These are phyloP conservation scores for Drosophila equinoxialis DNA, from an alignment of 1,140 invertebrate genomes.

Conservation along the genomic window DNA sequence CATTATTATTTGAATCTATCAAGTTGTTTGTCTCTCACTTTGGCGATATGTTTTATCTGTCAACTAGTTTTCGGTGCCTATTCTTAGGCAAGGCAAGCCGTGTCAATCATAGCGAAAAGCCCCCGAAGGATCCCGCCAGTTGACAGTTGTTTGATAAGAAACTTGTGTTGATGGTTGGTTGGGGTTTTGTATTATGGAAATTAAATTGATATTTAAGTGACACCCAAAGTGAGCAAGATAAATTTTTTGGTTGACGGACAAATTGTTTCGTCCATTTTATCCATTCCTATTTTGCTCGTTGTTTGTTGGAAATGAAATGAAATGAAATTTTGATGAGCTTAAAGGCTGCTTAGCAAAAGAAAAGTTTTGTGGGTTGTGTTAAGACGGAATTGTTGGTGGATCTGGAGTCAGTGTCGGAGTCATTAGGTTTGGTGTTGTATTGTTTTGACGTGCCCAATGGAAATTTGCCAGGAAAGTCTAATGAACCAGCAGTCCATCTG, in stretches of 20 bases:
- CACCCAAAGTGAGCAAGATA: constrained; percentile 61
- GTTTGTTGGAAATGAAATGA: constrained; percentile 20
- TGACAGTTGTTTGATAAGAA: constrained; percentile 57
- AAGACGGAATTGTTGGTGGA: neutral
- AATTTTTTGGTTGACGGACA: constrained; percentile 62
- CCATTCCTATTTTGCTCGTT: constrained; percentile 32
- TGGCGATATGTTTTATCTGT: constrained; percentile 36
- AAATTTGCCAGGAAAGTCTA: constrained; percentile 59
- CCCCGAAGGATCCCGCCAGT: constrained; percentile 37
- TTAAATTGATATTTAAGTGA: constrained; percentile 81
- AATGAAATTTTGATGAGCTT: constrained; percentile 75
- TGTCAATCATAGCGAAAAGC: constrained; percentile 72
- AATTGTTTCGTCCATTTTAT: constrained; percentile 64
- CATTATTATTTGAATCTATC: constrained; percentile 63
- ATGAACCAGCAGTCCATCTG: constrained; percentile 55
- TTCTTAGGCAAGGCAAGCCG: constrained; percentile 33
- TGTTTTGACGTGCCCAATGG: constrained; percentile 41
- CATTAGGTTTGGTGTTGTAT: constrained; percentile 36
- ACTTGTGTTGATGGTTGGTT: constrained; percentile 23
- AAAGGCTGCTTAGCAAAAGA: constrained; percentile 56
- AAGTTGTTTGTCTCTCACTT: constrained; percentile 53
- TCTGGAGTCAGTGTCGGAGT: neutral
- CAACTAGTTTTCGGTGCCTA: constrained; percentile 48
- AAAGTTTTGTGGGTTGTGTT: constrained; percentile 27
- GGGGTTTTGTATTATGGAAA: constrained; percentile 70